Evolutionary conservation across 2,797 vertebrate species (phyloP).

Genomic region (Darevskia mixta): DNA sequence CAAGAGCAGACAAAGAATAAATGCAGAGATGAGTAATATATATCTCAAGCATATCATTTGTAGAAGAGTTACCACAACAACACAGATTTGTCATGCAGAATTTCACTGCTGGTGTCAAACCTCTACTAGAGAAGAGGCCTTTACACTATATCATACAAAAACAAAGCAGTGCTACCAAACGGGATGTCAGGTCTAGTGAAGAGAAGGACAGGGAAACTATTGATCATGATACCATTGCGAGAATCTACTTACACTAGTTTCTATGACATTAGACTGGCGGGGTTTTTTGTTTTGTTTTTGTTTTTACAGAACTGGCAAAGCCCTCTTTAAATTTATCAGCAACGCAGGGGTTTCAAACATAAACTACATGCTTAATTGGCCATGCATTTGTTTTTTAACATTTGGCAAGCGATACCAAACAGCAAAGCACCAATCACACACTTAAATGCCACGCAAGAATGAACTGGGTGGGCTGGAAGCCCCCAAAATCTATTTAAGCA

Average conservation of each 20-base stretch:
- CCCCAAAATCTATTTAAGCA: slow-evolving; percentile 60
- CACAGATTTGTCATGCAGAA: neutral
- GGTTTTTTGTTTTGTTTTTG: too few relatives aligned
- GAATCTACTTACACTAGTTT: neutral
- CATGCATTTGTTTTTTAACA: slow-evolving; percentile 58
- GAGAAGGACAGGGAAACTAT: neutral
- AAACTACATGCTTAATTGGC: slow-evolving; percentile 62
- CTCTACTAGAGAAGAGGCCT: neutral
- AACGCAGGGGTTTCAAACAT: slow-evolving; percentile 32
- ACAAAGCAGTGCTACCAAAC: neutral
- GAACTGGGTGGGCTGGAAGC: slow-evolving; percentile 44
- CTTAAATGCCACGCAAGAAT: slow-evolving; percentile 51
- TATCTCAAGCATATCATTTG: neutral
- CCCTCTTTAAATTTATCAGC: slow-evolving; percentile 8
- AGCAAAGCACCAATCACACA: slow-evolving; percentile 45
- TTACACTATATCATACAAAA: neutral
- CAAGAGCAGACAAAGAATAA: neutral
- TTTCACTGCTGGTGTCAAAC: neutral
- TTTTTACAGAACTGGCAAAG: slow-evolving; percentile 25
- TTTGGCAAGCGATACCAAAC: slow-evolving; percentile 59
- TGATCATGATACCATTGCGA: neutral
- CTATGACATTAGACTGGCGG: neutral
- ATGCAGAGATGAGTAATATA: too few relatives aligned
- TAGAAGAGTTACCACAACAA: neutral
- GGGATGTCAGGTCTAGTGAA: neutral